Evolutionary conservation across 2,888 invertebrate genomes (phyloP).

Genomic region (Luperina nickerlii): DNA sequence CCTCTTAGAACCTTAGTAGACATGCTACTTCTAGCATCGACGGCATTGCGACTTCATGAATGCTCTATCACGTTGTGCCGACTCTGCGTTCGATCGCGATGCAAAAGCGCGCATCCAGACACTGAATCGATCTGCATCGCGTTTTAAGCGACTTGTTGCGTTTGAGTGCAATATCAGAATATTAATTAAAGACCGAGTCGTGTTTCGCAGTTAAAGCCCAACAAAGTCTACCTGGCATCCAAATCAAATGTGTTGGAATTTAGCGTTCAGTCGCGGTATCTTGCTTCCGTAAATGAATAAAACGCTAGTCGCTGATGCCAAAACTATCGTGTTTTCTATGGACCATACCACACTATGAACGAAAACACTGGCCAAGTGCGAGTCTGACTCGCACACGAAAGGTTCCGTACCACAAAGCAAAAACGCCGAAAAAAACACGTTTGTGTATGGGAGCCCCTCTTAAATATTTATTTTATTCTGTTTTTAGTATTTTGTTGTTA

Average conservation of each 20-base stretch:
- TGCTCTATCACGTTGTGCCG: no score
- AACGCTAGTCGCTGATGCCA: neutral
- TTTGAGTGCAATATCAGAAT: neutral
- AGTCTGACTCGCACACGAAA: no score
- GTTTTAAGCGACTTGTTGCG: neutral
- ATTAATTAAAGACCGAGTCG: slow-evolving; percentile 1
- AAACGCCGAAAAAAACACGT: no score
- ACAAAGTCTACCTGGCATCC: neutral
- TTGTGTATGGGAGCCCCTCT: no score
- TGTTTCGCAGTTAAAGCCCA: neutral
- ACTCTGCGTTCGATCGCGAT: neutral
- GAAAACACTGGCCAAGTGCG: neutral
- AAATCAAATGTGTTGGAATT: neutral
- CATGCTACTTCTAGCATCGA: neutral
- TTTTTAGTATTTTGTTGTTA: no score
- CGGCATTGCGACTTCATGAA: neutral
- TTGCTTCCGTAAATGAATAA: neutral
- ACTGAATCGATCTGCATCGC: neutral
- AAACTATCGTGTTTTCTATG: slow-evolving; percentile 5
- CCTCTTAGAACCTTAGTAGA: neutral
- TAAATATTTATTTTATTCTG: no score
- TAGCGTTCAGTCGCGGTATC: neutral
- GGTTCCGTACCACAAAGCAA: no score
- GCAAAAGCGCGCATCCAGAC: neutral
- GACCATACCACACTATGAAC: slow-evolving; percentile 8